Evolutionary conservation across 1,140 invertebrate species (phyloP).

Genomic region (Andrena cerasifolii): DNA sequence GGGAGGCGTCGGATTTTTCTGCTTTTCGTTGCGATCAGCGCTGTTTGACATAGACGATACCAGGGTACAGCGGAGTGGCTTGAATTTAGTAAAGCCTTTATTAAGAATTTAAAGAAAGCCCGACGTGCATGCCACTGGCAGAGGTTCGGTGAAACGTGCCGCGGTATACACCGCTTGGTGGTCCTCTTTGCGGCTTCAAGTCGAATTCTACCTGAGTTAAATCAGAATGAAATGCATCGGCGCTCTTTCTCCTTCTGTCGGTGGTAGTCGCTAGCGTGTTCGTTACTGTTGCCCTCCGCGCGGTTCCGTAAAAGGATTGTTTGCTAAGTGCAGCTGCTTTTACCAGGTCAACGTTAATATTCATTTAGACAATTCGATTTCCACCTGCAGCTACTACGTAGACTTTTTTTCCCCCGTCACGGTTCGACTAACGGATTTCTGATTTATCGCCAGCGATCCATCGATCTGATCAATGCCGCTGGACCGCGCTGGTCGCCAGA

Average conservation of each 20-base stretch:
- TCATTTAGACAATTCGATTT: no score
- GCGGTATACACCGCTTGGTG: not conserved
- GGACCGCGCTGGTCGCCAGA: not conserved
- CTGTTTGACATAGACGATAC: not conserved
- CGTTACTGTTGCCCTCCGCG: no score
- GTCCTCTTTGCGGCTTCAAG: constrained; percentile 46
- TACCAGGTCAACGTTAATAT: no score
- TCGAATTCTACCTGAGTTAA: constrained; percentile 64
- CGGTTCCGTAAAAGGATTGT: no score
- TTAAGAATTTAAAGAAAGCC: not conserved
- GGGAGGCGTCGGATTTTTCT: not conserved
- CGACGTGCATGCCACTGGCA: not conserved
- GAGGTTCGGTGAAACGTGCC: not conserved
- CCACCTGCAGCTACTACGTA: no score
- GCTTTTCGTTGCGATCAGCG: not conserved
- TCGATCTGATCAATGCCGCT: no score
- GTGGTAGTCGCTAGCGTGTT: no score
- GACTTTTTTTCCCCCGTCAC: no score
- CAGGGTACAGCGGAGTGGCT: not conserved
- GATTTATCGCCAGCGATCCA: no score
- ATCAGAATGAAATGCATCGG: constrained; percentile 50
- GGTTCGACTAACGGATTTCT: no score
- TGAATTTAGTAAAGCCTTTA: not conserved
- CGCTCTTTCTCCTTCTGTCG: not conserved
- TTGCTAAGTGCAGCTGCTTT: no score